Conservation (phyloP, 2,797 vertebrate species). For the Hafferia zeledoni region DNA sequence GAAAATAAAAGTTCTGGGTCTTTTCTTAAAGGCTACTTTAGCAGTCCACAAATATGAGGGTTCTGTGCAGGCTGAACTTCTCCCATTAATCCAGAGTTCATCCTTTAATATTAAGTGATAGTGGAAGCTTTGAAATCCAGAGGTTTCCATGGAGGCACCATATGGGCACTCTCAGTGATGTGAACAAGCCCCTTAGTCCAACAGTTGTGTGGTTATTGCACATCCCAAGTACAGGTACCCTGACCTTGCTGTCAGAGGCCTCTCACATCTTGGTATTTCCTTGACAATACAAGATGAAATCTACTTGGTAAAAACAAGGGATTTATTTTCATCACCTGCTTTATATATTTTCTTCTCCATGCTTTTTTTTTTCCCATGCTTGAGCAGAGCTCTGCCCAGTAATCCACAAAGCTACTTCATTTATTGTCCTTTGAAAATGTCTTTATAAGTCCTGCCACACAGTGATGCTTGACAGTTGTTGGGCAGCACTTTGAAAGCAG, state of each 20-base stretch:
- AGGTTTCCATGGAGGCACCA: fast-evolving
- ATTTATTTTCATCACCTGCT: conserved; percentile 2
- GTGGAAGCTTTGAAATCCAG: background rate
- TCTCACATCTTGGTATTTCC: background rate
- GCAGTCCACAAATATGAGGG: background rate
- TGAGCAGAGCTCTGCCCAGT: background rate
- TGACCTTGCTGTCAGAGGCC: background rate
- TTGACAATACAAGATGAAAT: background rate
- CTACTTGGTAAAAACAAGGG: background rate
- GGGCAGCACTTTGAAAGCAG: background rate
- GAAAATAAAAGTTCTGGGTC: background rate
- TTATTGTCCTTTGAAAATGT: background rate
- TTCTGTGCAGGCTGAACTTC: background rate
- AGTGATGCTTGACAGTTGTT: background rate
- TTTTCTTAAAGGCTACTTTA: background rate
- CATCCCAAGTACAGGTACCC: background rate
- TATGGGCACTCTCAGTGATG: no score
- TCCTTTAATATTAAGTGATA: background rate
- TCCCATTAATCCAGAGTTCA: background rate
- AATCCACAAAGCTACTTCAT: background rate
- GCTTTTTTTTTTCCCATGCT: background rate
- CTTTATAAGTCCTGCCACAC: background rate
- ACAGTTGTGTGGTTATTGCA: background rate
- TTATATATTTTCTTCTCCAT: background rate
- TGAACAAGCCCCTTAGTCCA: no score